These are phyloP conservation scores for Dysidea cf. avara DNA, from an alignment of 37 sponge, comb jelly and placozoan species.

Conservation along the genomic window DNA sequence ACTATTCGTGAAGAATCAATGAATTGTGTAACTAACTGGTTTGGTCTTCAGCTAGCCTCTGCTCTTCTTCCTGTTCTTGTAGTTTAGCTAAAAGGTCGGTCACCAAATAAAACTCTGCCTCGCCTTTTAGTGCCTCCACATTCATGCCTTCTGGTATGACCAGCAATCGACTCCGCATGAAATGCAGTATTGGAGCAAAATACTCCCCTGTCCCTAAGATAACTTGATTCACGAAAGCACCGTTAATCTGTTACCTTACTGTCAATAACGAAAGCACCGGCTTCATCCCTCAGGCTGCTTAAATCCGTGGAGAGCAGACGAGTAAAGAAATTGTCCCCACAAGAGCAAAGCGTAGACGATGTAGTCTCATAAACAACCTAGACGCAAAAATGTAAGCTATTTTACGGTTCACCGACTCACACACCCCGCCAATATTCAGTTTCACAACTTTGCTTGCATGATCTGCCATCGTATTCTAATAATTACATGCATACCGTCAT, in stretches of 20 bases:
- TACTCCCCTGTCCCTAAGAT: conserved; percentile 57
- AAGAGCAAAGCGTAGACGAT: conserved; percentile 34
- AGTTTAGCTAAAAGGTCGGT: too few relatives aligned
- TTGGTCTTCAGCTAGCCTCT: too few relatives aligned
- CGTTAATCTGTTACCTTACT: conserved; percentile 32
- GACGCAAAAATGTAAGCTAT: neutral
- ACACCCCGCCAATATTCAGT: conserved; percentile 65
- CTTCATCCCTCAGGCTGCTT: conserved; percentile 46
- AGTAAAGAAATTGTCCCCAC: conserved; percentile 72
- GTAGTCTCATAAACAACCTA: conserved; percentile 47
- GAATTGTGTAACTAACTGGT: too few relatives aligned
- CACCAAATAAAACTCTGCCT: conserved; percentile 80
- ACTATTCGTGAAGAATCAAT: too few relatives aligned
- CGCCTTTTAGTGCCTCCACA: conserved; percentile 24
- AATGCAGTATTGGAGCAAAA: conserved; percentile 63
- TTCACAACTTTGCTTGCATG: conserved; percentile 11
- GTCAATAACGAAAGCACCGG: conserved; percentile 70
- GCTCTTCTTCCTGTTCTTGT: too few relatives aligned
- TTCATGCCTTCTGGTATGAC: conserved; percentile 32
- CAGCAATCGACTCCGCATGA: conserved; percentile 34
- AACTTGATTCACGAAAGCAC: too few relatives aligned
- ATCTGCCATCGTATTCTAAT: neutral
- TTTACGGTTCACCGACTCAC: neutral
- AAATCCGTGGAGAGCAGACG: conserved; percentile 50
- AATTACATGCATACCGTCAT: too few relatives aligned